phyloP scores from a whole-genome alignment of 2,797 vertebrate genomes.

The Muraenolepis orangiensis region DNA sequence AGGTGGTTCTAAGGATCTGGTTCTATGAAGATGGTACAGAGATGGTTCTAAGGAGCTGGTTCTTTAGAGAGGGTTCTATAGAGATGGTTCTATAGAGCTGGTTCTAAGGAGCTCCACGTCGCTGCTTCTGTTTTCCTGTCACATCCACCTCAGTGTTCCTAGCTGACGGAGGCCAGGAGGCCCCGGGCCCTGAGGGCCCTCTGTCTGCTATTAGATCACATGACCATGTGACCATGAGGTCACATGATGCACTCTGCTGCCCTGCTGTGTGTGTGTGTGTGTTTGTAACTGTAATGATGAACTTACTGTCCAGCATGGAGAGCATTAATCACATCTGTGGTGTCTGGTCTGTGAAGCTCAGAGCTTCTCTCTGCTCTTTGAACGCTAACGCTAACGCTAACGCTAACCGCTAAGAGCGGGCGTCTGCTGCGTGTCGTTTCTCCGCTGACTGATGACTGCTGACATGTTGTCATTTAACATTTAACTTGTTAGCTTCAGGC shows the following conservation, averaged over 20 bases:
- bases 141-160: neutral
- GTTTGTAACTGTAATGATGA: slow-evolving; percentile 43
- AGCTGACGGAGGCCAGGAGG: neutral
- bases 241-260: neutral
- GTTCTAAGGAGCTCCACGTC: neutral
- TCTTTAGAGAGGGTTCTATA: neutral
- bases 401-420: no score
- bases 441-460: neutral
- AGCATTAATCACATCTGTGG: slow-evolving; percentile 60
- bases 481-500: neutral
- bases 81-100: neutral
- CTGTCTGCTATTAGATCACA: neutral
- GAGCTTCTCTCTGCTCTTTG: neutral
- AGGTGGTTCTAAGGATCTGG: neutral
- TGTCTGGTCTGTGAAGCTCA: neutral
- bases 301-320: slow-evolving; percentile 46
- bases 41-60: no score
- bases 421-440: neutral
- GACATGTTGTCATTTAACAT: neutral
- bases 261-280: neutral
- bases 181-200: neutral
- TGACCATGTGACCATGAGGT: neutral
- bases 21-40: neutral
- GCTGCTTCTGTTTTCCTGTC: neutral
- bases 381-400: no score